Evolutionary conservation across 2,113 vertebrate species (phyloP), one percentile per base, ranked within the genome.

Genomic region (Fregetta grallaria): DNA sequence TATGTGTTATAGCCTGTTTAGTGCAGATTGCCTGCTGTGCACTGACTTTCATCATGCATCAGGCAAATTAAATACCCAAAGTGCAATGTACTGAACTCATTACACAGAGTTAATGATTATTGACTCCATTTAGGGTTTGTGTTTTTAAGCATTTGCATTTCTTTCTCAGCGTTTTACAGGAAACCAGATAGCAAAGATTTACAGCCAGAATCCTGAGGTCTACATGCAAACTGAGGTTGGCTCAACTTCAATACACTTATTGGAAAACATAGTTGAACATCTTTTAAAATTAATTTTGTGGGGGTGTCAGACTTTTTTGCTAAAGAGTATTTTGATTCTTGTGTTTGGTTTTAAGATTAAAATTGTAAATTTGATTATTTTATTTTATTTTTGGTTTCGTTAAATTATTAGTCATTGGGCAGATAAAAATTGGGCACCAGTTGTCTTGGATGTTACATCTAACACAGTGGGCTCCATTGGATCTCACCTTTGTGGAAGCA

Each of bases 101-200:
- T 94, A 95, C 85, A 73, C 63, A 77, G 83, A 97, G 92, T 90
- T 95, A 92, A 95, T 96, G 94, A 88, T 95, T 98, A 98, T 97
- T 96, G 79, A 91, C 96, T 96, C 88, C 92, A 80, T 86, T 95
- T 86, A 72, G 59, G 45, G 70, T 96, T 96, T 92, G 91, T 86
- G 61, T 96, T 95, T 94, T 96, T 98, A 95, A 98, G 95, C 77
- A 86, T 95, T 96, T 95, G 81, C 45, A 50, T 93, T 98, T 95
- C 95, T 94, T 97, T 94, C 75, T 85, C 96, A 99, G 99, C 99
- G 99, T 77, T 99, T 99, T 96, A 99, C 99, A 94, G 99, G 99
- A 96, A 99, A 99, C 97, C 99, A 99, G 96, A 99, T 99, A 70
- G 98, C 99, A 27, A 99, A 99, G 97, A 95, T 99, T 95, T 98